Conservation (phyloP, 2,888 invertebrate species). For the Diarsia rubi region DNA sequence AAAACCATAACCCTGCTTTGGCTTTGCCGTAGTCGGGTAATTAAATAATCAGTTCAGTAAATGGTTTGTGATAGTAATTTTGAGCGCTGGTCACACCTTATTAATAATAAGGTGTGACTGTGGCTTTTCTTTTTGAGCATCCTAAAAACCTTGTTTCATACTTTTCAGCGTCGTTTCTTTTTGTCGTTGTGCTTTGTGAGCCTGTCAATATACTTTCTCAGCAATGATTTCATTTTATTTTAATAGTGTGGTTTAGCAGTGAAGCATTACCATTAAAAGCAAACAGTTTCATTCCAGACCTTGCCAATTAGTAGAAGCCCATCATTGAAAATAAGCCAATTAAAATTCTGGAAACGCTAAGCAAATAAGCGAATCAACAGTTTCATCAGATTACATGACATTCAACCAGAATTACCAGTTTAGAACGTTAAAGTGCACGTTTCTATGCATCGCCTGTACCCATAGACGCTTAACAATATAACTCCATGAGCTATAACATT, state of each 20-base stretch:
- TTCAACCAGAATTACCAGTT: slow-evolving; percentile 45
- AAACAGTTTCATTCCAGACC: not conserved
- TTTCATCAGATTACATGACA: slow-evolving; percentile 57
- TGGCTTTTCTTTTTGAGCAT: no score
- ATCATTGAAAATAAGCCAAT: slow-evolving; percentile 34
- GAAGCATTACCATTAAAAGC: not conserved
- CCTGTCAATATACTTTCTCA: not conserved
- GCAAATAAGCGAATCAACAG: slow-evolving; percentile 54
- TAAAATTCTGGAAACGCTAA: slow-evolving; percentile 45
- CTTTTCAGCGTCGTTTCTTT: no score
- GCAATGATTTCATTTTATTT: not conserved
- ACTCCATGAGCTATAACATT: slow-evolving; percentile 63
- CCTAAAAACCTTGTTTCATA: no score
- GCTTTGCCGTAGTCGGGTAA: no score
- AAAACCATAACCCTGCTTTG: no score
- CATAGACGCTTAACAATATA: slow-evolving; percentile 58
- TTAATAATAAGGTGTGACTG: no score
- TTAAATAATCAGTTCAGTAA: not conserved
- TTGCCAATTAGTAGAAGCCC: slow-evolving; percentile 4
- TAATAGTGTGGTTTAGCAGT: not conserved
- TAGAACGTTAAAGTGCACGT: slow-evolving; percentile 61
- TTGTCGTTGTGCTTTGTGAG: not conserved
- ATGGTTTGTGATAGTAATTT: not conserved
- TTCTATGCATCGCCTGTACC: slow-evolving; percentile 56
- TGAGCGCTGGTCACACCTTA: no score